Evolutionary conservation across 2,113 vertebrate genomes (phyloP).

Genomic region (Nesoenas mayeri): DNA sequence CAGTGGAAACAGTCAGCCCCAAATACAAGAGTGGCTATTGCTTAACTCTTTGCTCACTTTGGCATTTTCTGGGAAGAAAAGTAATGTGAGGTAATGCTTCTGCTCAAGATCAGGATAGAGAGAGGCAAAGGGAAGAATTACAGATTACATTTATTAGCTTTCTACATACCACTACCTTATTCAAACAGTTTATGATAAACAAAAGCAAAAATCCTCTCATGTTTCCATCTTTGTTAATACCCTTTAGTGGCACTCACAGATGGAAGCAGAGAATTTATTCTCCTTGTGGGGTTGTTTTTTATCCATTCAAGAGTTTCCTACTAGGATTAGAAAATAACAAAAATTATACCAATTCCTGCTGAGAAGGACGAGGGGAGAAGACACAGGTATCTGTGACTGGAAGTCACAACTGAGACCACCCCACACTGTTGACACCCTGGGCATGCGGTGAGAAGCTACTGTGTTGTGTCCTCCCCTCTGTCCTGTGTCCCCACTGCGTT

Average conservation of each 20-base stretch:
- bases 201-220: neutral
- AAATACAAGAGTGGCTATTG: neutral
- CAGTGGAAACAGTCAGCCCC: neutral
- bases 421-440: neutral
- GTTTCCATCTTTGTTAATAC: neutral
- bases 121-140: neutral
- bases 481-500: neutral
- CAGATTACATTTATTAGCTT: neutral
- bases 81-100: neutral
- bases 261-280: neutral
- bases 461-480: fast-evolving
- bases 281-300: neutral
- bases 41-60: neutral
- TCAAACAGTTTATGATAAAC: neutral
- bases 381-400: neutral
- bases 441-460: neutral
- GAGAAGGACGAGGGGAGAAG: neutral
- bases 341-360: neutral
- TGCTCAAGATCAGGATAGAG: neutral
- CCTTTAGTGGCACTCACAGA: neutral
- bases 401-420: neutral
- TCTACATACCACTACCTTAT: neutral
- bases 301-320: neutral
- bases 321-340: neutral
- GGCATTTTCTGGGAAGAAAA: neutral